Conservation (phyloP, 1,140 invertebrate species). For the Penaeus japonicus region DNA sequence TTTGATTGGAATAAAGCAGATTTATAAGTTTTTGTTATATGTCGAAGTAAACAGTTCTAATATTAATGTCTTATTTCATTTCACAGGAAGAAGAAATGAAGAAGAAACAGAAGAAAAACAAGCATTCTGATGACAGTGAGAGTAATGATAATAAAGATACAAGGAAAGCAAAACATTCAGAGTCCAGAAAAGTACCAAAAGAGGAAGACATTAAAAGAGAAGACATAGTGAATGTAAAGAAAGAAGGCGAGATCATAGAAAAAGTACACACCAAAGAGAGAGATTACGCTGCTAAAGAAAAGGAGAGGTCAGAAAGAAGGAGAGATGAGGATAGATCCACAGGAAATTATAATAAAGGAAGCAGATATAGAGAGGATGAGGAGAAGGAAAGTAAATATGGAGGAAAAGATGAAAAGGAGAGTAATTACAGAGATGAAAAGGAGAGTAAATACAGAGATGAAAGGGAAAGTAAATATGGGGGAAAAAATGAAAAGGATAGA, state of each 20-base stretch:
- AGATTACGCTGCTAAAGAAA: background rate
- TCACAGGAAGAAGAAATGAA: constrained; percentile 22
- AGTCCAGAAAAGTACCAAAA: background rate
- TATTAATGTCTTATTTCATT: background rate
- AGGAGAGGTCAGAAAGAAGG: background rate
- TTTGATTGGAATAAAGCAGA: background rate
- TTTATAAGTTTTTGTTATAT: background rate
- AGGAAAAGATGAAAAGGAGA: background rate
- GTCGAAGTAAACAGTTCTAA: background rate
- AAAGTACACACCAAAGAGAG: background rate
- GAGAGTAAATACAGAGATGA: background rate
- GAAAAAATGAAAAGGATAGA: background rate
- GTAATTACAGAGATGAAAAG: background rate
- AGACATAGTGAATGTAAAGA: background rate
- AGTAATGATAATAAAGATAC: background rate
- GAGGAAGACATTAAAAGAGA: background rate
- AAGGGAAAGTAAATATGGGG: background rate
- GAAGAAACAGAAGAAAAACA: constrained; percentile 9
- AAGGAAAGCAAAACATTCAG: background rate
- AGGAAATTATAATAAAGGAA: too few relatives aligned
- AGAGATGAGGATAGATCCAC: background rate
- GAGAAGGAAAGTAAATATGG: background rate
- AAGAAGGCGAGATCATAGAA: background rate
- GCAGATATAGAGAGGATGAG: background rate
- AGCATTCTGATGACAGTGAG: background rate